Conservation (phyloP, 2,113 vertebrate genomes). For the Muntiacus muntjak region DNA sequence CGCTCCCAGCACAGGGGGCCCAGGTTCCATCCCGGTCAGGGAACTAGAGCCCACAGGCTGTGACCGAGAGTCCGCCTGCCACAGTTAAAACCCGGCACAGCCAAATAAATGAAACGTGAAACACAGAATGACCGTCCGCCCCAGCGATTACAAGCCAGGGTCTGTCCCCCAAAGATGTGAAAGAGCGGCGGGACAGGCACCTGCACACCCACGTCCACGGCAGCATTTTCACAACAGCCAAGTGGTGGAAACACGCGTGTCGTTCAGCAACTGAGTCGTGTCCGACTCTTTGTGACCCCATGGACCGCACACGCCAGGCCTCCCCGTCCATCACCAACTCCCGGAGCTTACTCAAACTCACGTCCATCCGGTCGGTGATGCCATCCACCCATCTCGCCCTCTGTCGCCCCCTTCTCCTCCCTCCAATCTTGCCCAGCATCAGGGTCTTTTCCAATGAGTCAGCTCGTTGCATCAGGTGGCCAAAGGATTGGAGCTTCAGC, state of each 20-base stretch:
- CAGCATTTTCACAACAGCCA: not conserved
- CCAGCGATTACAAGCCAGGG: not conserved
- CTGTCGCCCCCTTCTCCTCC: not conserved
- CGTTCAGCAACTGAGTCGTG: not conserved
- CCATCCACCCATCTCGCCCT: not conserved
- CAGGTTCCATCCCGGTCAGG: not conserved
- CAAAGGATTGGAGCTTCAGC: not conserved
- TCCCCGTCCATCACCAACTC: not conserved
- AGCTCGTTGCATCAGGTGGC: not conserved
- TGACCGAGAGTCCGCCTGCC: not conserved
- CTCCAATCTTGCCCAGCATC: not conserved
- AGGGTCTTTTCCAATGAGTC: not conserved
- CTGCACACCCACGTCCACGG: not conserved
- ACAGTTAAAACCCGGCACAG: fast-evolving
- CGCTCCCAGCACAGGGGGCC: not conserved
- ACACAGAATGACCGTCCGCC: fast-evolving
- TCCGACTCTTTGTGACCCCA: not conserved
- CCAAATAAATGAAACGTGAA: not conserved
- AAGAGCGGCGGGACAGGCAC: not conserved
- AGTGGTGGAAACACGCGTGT: not conserved
- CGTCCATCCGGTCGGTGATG: not conserved
- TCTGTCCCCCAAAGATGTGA: not conserved
- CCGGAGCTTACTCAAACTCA: not conserved
- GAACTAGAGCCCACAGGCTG: not conserved
- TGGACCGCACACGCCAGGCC: not conserved